phyloP scores from a whole-genome alignment of 2,888 invertebrate species.

The Pelosia muscerda region DNA sequence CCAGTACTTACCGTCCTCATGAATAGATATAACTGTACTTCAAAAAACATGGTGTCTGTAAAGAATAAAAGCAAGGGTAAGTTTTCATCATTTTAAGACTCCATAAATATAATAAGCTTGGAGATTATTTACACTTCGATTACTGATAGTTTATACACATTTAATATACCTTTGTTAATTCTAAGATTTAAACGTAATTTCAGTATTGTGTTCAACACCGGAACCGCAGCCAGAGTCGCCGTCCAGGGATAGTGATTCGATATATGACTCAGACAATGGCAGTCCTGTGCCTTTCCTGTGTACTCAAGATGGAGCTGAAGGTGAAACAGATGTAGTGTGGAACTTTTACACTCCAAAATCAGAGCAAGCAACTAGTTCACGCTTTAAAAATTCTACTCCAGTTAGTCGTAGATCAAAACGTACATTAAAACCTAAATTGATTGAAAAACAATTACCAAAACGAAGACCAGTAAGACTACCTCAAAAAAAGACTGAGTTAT shows the following conservation, averaged over 20 bases:
- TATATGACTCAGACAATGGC: constrained; percentile 76
- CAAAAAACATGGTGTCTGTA: constrained; percentile 71
- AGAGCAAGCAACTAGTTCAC: constrained; percentile 59
- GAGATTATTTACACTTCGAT: background rate
- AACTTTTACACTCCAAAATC: constrained; percentile 84
- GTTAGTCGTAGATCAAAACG: constrained; percentile 73
- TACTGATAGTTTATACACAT: background rate
- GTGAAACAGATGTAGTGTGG: constrained; percentile 83
- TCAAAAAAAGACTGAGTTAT: constrained; percentile 74
- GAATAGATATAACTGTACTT: constrained; percentile 55
- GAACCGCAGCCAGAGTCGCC: constrained; percentile 75
- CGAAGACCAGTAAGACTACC: constrained; percentile 64
- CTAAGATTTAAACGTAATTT: constrained; percentile 42
- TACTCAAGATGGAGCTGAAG: constrained; percentile 83
- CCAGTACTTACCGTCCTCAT: constrained; percentile 47
- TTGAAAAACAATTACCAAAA: constrained; percentile 71
- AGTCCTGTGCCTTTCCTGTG: constrained; percentile 83
- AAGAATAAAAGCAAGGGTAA: constrained; percentile 71
- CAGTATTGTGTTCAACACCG: constrained; percentile 82
- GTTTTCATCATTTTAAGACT: constrained; percentile 23
- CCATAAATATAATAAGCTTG: background rate
- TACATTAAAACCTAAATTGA: constrained; percentile 61
- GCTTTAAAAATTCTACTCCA: constrained; percentile 74
- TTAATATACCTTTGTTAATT: background rate
- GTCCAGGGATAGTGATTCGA: constrained; percentile 78